Evolutionary conservation across 2,797 vertebrate species (phyloP).

Genomic region (Enteromius argenteus): DNA sequence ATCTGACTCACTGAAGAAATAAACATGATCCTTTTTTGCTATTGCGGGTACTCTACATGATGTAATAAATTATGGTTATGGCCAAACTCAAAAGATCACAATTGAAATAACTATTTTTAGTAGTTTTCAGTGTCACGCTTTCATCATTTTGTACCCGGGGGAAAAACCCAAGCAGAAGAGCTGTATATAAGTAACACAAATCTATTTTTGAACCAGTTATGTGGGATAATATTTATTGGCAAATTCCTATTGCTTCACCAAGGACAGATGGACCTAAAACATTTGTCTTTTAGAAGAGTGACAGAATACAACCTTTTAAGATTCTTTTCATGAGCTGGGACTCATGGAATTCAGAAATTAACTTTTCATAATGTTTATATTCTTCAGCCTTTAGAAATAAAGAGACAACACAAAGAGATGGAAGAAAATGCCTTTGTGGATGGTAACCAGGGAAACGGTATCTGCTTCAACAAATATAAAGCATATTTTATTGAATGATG

Average conservation of each 20-base stretch:
- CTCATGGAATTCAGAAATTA: slow-evolving; percentile 5
- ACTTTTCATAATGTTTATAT: slow-evolving; percentile 22
- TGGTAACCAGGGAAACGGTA: slow-evolving; percentile 51
- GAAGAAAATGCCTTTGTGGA: slow-evolving; percentile 6
- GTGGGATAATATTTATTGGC: background rate
- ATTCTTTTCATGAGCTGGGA: slow-evolving; percentile 11
- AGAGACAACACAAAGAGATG: slow-evolving; percentile 20
- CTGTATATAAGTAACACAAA: background rate
- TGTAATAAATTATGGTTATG: slow-evolving; percentile 1
- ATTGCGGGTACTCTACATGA: background rate
- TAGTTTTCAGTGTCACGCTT: background rate
- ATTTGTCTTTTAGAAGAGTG: background rate
- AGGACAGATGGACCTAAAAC: slow-evolving; percentile 4
- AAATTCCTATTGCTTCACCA: background rate
- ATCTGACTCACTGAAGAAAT: slow-evolving; percentile 5
- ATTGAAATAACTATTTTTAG: background rate
- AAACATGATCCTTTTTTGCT: slow-evolving; percentile 6
- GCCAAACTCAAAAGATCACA: background rate
- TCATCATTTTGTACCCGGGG: background rate
- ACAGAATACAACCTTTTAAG: background rate
- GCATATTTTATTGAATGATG: slow-evolving; percentile 53
- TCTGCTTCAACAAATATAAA: slow-evolving; percentile 22
- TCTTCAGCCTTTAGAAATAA: slow-evolving; percentile 27
- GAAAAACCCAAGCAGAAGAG: no score
- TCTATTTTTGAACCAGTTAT: background rate